These are phyloP conservation scores for Omphaloscelis lunosa DNA, from an alignment of 2,888 invertebrate species.

Conservation along the genomic window DNA sequence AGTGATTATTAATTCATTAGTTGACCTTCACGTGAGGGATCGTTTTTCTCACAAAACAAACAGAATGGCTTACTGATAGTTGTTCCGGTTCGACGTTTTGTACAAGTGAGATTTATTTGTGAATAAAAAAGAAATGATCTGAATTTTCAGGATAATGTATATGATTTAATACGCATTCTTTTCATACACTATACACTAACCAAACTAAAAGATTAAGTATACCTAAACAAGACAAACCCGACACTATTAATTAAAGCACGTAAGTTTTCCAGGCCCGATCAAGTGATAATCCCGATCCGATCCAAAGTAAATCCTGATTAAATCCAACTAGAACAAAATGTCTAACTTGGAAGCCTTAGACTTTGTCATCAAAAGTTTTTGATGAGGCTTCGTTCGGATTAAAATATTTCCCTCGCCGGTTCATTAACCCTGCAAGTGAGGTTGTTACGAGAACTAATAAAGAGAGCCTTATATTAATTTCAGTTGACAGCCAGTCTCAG, in stretches of 20 bases:
- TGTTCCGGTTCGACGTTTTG: not conserved
- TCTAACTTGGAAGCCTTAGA: conserved; percentile 55
- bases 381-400: conserved; percentile 62
- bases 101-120: not conserved
- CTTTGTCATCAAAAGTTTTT: conserved; percentile 65
- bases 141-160: not conserved
- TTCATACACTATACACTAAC: no score
- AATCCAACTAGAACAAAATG: conserved; percentile 50
- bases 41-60: not conserved
- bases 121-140: not conserved
- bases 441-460: conserved; percentile 65
- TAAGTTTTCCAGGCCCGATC: conserved; percentile 22
- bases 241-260: conserved; percentile 9
- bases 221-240: not conserved
- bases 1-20: not conserved
- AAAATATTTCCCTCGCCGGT: conserved; percentile 60
- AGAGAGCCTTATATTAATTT: conserved; percentile 65
- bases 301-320: conserved; percentile 53
- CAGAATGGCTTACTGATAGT: not conserved
- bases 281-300: conserved; percentile 42
- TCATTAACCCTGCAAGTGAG: conserved; percentile 67
- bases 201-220: not conserved
- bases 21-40: not conserved
- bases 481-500: conserved; percentile 52
- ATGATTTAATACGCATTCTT: not conserved